Conservation (phyloP, 2,888 invertebrate species). For the Lochmaea crataegi region DNA sequence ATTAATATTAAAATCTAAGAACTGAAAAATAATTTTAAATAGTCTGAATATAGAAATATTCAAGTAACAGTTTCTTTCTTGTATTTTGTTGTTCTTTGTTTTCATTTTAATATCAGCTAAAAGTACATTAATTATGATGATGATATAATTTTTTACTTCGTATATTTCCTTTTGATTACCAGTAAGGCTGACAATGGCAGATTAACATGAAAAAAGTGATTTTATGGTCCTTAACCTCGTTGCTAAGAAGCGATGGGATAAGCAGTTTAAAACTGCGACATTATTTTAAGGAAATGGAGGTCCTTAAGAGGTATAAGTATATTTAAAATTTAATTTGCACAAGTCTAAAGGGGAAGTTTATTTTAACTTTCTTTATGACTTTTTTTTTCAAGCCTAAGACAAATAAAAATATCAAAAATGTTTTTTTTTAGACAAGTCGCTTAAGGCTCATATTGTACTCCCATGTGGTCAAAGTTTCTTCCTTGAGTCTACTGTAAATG, state of each 20-base stretch:
- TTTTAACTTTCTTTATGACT: not conserved
- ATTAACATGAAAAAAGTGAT: not conserved
- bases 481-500: too few species aligned
- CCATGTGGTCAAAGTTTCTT: too few species aligned
- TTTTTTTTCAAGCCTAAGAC: too few species aligned
- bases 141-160: not conserved
- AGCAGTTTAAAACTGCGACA: slow-evolving; percentile 19
- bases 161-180: not conserved
- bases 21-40: too few species aligned
- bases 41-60: too few species aligned
- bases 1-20: too few species aligned
- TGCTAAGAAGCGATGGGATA: slow-evolving; percentile 12
- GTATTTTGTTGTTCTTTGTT: too few species aligned
- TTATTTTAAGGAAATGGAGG: slow-evolving; percentile 24
- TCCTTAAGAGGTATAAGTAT: slow-evolving; percentile 25
- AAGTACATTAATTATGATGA: not conserved
- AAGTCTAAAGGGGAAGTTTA: not conserved
- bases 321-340: slow-evolving; percentile 31
- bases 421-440: too few species aligned
- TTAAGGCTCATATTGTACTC: too few species aligned
- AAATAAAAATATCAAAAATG: too few species aligned
- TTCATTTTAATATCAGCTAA: not conserved
- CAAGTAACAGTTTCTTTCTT: too few species aligned
- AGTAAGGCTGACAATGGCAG: not conserved
- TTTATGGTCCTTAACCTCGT: not conserved